These are phyloP conservation scores for Bryconaethiops microstoma DNA, from an alignment of 2,797 vertebrate genomes.

Conservation along the genomic window DNA sequence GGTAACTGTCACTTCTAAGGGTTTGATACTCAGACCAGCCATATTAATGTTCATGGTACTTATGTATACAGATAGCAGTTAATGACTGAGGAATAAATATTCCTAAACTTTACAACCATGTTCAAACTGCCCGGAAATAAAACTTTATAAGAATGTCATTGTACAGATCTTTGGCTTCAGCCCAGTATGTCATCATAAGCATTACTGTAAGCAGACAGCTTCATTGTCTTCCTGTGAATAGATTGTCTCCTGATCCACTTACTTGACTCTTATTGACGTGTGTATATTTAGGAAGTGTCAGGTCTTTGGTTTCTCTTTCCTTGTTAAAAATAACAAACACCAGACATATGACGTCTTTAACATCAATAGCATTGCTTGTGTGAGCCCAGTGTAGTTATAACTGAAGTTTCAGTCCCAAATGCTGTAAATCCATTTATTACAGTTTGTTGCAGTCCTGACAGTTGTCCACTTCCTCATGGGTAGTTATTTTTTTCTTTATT, in stretches of 20 bases:
- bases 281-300: constrained; percentile 32
- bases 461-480: background rate
- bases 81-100: too few relatives aligned
- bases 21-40: too few relatives aligned
- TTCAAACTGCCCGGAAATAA: too few relatives aligned
- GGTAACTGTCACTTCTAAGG: too few relatives aligned
- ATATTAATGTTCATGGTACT: too few relatives aligned
- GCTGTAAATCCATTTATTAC: too few relatives aligned
- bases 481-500: constrained; percentile 1
- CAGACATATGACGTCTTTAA: background rate
- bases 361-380: background rate
- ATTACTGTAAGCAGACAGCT: background rate
- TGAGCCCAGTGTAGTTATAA: background rate
- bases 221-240: constrained; percentile 1
- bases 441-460: background rate
- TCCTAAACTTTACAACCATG: too few relatives aligned
- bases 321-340: constrained; percentile 27
- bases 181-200: background rate
- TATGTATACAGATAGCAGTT: too few relatives aligned
- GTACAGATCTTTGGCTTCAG: background rate
- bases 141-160: too few relatives aligned
- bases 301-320: constrained; percentile 26
- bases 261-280: constrained; percentile 21
- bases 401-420: too few relatives aligned
- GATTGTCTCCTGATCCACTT: constrained; percentile 25